Conservation (phyloP, 2,888 invertebrate genomes). For the Crioceris asparagi region DNA sequence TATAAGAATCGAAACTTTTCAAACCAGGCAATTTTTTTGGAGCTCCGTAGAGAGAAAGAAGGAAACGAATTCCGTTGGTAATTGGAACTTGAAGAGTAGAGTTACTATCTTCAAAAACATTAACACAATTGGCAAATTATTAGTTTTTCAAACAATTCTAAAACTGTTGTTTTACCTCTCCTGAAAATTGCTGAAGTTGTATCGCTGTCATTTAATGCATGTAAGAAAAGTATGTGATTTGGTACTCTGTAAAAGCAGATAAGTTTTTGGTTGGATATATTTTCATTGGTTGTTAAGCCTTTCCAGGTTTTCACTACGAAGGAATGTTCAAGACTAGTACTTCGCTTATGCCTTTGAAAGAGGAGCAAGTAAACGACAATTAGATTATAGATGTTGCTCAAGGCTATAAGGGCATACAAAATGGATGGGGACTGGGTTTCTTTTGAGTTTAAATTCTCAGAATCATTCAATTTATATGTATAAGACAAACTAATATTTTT, state of each 20-base stretch:
- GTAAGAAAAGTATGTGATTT: not conserved
- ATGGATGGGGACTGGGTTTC: no score
- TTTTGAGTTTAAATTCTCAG: no score
- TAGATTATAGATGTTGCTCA: no score
- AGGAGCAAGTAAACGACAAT: no score
- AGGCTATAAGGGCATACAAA: no score
- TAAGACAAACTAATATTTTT: no score
- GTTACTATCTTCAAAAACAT: not conserved
- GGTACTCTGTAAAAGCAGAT: not conserved
- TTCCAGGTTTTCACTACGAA: not conserved
- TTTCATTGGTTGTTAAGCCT: not conserved
- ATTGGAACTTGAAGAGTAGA: not conserved
- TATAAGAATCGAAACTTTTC: slow-evolving; percentile 14
- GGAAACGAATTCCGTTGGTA: slow-evolving; percentile 11
- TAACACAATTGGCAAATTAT: no score
- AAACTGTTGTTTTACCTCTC: no score
- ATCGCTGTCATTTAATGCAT: not conserved
- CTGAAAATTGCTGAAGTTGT: not conserved
- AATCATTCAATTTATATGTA: no score
- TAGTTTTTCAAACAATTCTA: no score
- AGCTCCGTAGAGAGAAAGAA: slow-evolving; percentile 15
- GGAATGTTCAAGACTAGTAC: no score
- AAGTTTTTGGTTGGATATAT: not conserved
- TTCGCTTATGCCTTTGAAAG: no score
- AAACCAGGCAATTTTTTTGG: slow-evolving; percentile 14